Evolutionary conservation across 2,113 vertebrate species (phyloP).

Genomic region (Regulus satrapa): DNA sequence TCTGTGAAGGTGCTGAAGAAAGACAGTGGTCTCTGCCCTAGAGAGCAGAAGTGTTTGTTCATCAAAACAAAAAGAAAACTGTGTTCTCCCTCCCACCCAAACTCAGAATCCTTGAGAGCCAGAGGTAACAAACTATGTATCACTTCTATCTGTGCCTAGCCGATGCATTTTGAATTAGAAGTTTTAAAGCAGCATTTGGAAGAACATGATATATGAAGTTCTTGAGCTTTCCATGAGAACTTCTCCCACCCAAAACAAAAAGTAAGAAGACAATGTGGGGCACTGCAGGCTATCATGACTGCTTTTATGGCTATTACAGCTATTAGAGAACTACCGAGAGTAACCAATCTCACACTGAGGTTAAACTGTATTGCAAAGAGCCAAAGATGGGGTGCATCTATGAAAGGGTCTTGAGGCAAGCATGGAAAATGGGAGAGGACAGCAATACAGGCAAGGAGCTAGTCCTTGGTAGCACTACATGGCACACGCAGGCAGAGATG

Average conservation of each 20-base stretch:
- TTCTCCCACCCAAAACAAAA: background rate
- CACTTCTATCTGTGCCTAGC: background rate
- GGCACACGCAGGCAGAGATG: background rate
- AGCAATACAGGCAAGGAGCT: background rate
- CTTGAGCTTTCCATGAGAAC: background rate
- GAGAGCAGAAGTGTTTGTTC: background rate
- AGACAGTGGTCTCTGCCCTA: background rate
- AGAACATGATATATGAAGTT: background rate
- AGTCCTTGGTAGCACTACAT: background rate
- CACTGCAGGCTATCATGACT: accelerated
- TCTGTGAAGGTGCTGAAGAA: background rate
- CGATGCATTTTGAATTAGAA: background rate
- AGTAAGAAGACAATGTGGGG: background rate
- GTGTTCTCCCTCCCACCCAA: background rate
- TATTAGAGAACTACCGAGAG: background rate
- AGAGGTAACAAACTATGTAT: background rate
- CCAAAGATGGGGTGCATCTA: background rate
- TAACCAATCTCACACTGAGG: background rate
- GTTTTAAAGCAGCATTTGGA: background rate
- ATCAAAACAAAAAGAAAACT: background rate
- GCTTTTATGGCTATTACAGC: background rate
- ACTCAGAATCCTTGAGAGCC: background rate
- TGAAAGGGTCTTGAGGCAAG: background rate
- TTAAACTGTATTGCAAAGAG: background rate
- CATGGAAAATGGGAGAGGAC: background rate